Evolutionary conservation across 2,113 vertebrate species (phyloP).

Genomic region (Daphoenositta chrysoptera): DNA sequence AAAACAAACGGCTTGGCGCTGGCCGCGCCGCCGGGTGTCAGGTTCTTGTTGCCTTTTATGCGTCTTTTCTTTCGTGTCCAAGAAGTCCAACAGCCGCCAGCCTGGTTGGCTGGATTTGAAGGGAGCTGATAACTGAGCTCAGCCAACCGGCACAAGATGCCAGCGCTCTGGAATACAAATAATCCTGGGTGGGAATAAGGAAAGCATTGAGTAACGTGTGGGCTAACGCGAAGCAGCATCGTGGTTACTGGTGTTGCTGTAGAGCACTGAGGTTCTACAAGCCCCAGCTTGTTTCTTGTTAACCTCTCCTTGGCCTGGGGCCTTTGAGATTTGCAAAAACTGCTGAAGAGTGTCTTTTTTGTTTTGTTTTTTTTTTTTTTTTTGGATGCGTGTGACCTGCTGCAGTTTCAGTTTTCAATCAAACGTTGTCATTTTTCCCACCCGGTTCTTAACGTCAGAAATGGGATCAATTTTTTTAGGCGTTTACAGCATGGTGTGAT

Average conservation of each 20-base stretch:
- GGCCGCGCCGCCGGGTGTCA: neutral
- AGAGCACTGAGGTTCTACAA: neutral
- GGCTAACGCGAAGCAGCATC: neutral
- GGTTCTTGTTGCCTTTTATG: constrained; percentile 26
- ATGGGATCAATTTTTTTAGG: rapidly evolving
- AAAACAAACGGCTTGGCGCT: neutral
- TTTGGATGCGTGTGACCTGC: neutral
- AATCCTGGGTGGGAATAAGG: neutral
- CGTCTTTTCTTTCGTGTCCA: neutral
- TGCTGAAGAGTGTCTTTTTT: neutral
- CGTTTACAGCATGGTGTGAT: neutral
- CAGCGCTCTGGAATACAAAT: neutral
- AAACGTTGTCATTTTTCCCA: neutral
- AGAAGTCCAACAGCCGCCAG: neutral
- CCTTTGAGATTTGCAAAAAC: neutral
- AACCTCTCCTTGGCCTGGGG: neutral
- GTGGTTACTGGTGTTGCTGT: neutral
- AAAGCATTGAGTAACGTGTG: neutral
- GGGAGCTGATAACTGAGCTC: constrained; percentile 45
- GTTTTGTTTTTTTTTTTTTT: neutral
- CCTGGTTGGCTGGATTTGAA: constrained; percentile 67
- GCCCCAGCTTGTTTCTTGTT: constrained; percentile 11
- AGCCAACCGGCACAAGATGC: constrained; percentile 26
- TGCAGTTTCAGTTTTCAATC: neutral
- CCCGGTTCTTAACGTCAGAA: neutral